Evolutionary conservation across 2,888 invertebrate genomes (phyloP), one percentile per base, ranked within the genome.

Genomic region (Polydesmus complanatus): DNA sequence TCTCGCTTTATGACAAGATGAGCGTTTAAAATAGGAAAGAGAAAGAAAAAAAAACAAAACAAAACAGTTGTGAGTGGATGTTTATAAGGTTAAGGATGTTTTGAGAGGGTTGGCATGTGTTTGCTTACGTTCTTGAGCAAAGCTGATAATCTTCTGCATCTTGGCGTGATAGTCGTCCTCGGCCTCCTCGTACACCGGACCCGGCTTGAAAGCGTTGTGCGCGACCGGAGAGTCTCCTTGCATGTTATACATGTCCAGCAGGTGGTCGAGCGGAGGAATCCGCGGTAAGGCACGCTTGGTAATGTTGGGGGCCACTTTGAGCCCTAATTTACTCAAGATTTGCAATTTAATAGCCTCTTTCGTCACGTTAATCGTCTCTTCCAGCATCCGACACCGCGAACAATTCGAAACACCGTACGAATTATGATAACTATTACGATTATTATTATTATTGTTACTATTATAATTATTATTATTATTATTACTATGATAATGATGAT

Each of bases 141-240:
- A 85, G 67, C 81, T 80, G 73, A 84, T 75, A 69, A 84, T 79
- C 70, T 81, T 81, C 72, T 84, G 81, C 64, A 83, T 82, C 69
- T 80, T 80, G 67, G 82, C 81, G 69, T 82, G 80, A 75, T 80
- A 83, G 72, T 83, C 82, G 70, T 84, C 83, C 65, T 81, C 78
- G 73, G 83, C 75, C 72, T 80, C 76, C 73, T 80, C 73, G 73
- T 78, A 75, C 55, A 68, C 67, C 21, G 68, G 67, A 1, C 76
- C 74, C 73, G 78, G 74, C 70, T 74, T 73, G 49, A 73, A 68
- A 57, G 48, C 57, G 48, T n/a, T 50, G 21, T 53, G 19, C 8
- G 66, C 73, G 57, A 73, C 72, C 37, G 14, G 8, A 37, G 37
- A 8, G 66, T 78, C 78, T 58, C 73, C 73, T 66, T 76, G 77